Evolutionary conservation across 2,113 vertebrate species (phyloP), one percentile per base, ranked within the genome.

Genomic region (Psettodes erumei): DNA sequence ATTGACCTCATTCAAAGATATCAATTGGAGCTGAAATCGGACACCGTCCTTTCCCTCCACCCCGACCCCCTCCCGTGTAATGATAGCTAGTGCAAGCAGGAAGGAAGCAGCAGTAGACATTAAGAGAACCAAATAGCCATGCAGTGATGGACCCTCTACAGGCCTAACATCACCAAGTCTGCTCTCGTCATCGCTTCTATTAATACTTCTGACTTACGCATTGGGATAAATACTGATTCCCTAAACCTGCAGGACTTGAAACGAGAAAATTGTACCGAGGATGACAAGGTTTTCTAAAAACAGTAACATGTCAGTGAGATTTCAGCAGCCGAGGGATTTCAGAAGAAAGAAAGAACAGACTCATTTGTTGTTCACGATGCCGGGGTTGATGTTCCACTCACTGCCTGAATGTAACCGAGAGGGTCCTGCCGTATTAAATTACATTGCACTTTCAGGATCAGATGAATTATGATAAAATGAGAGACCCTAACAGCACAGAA

Each of bases 21-120:
- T 65, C 27, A 71, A 68, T 21, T 5, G 42, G 74, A 75, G 79
- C 65, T 77, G 79, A 82, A 87, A 85, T 74, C 23, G 30, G 76
- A 86, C 51, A 75, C 63, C 15, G 28, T 71, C 45, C n/a, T 71
- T 51, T 40, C 63, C 50, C 38, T 54, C 65, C 42, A 35, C 58
- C 65, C 38, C 19, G 15, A 33, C 58, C 71, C 63, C 83, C 72
- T 75, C 68, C 79, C 53, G 64, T 43, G 80, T 88, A 86, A 89
- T 89, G 77, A 89, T 78, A 79, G 87, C 65, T 18, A 42, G 42
- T 71, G 68, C 15, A 21, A 65, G 74, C 84, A 87, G 86, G 86
- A 87, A 86, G 91, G 83, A 91, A 83, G 81, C 75, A 66, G 77
- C 77, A 83, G 55, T 77, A 77, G 70, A 73, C 83, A 84, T 83